Conservation (phyloP, 2,888 invertebrate genomes). For the Sepiola atlantica region DNA sequence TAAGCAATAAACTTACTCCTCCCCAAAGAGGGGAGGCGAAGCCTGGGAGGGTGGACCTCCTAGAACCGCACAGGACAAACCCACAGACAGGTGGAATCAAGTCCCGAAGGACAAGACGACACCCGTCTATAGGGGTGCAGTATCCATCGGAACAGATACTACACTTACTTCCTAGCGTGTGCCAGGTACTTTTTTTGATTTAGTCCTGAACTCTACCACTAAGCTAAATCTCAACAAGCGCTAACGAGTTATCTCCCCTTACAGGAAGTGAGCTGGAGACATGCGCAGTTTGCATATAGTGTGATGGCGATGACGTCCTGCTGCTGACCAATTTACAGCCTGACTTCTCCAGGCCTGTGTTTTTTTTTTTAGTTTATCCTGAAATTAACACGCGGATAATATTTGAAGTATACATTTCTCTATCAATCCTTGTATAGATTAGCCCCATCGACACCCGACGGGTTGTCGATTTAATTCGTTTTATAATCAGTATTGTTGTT, state of each 20-base stretch:
- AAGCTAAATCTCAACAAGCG: not conserved
- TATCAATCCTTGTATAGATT: not conserved
- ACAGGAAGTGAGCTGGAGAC: slow-evolving; percentile 32
- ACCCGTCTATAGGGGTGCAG: too few species aligned
- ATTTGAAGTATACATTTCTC: not conserved
- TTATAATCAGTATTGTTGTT: not conserved
- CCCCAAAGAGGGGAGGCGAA: too few species aligned
- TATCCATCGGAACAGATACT: too few species aligned
- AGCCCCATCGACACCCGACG: not conserved
- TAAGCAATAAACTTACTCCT: too few species aligned
- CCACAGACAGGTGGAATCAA: too few species aligned
- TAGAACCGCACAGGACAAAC: too few species aligned
- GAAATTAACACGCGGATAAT: not conserved
- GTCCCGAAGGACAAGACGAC: too few species aligned
- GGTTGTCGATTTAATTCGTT: not conserved
- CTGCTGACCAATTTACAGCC: not conserved
- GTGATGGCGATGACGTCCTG: not conserved
- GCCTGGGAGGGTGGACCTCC: too few species aligned
- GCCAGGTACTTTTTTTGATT: not conserved
- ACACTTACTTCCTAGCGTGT: too few species aligned
- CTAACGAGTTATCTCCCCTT: not conserved
- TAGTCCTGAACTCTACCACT: not conserved
- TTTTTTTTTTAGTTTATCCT: not conserved
- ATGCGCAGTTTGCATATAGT: not conserved
- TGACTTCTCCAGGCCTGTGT: not conserved